Conservation (phyloP, 2,888 invertebrate genomes). For the Platycheirus albimanus region DNA sequence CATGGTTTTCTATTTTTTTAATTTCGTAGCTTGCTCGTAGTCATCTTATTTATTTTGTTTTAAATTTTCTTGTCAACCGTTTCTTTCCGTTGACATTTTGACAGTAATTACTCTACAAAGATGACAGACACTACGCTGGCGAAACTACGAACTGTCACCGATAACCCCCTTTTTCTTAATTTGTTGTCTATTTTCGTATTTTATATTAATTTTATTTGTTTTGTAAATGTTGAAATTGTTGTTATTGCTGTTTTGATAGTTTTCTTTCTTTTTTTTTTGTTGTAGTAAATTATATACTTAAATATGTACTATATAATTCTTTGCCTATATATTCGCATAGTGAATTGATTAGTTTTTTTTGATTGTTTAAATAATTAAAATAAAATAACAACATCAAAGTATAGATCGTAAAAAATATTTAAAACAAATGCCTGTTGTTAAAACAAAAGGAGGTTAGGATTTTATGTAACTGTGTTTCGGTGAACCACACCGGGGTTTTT, state of each 20-base stretch:
- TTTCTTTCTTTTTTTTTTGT: constrained; percentile 38
- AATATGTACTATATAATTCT: constrained; percentile 42
- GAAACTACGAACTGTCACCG: too few species aligned
- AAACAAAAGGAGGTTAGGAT: constrained; percentile 18
- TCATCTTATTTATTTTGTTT: too few species aligned
- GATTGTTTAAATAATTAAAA: constrained; percentile 1
- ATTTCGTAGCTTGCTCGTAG: too few species aligned
- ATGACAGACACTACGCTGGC: too few species aligned
- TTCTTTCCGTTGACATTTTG: too few species aligned
- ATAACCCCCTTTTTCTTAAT: too few species aligned
- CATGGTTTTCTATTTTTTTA: too few species aligned
- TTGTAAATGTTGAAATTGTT: constrained; percentile 51
- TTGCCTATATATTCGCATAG: constrained; percentile 49
- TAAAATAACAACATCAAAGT: constrained; percentile 29
- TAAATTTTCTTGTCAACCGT: too few species aligned
- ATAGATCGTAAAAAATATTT: constrained; percentile 22
- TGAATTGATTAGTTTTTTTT: constrained; percentile 16
- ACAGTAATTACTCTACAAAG: too few species aligned
- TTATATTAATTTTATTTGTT: constrained; percentile 23
- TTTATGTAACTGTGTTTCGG: constrained; percentile 9
- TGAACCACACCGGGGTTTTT: constrained; percentile 15
- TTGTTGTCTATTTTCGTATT: constrained; percentile 19
- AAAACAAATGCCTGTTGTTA: constrained; percentile 42
- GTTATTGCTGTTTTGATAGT: constrained; percentile 59
- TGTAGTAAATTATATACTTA: constrained; percentile 16